phyloP scores from a whole-genome alignment of 2,113 vertebrate species.

The Pholis gunnellus region DNA sequence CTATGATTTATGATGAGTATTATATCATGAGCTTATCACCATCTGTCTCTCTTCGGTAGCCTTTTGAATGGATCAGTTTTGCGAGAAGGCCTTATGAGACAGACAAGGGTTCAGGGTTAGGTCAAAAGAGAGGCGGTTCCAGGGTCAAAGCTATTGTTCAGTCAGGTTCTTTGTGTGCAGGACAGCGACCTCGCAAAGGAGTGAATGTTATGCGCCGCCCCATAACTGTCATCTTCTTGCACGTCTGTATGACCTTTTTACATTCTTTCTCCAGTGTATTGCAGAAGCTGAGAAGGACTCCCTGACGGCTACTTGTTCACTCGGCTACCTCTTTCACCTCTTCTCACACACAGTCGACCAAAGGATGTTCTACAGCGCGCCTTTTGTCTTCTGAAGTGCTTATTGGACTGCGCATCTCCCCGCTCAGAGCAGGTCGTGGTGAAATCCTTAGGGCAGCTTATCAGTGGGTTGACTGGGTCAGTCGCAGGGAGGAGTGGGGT shows the following conservation, averaged over 20 bases:
- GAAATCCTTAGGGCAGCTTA: constrained; percentile 36
- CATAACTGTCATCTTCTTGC: background rate
- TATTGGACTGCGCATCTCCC: constrained; percentile 57
- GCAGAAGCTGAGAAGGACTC: background rate
- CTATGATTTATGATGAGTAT: background rate
- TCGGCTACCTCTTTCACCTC: background rate
- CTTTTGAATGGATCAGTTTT: background rate
- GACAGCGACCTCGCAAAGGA: background rate
- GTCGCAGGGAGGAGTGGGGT: constrained; percentile 15
- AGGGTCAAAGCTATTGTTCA: background rate
- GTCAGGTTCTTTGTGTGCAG: background rate
- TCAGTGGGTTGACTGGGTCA: constrained; percentile 54
- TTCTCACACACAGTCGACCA: background rate
- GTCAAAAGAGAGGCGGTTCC: background rate
- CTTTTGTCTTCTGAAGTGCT: constrained; percentile 40
- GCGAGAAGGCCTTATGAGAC: background rate
- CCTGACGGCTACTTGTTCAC: background rate
- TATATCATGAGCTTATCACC: background rate
- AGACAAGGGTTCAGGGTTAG: background rate
- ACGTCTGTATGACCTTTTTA: background rate
- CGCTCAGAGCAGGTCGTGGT: constrained; percentile 29
- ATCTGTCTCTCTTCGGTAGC: background rate
- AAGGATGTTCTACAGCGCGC: constrained; percentile 29
- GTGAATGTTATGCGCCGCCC: background rate
- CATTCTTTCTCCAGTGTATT: background rate